phyloP scores from a whole-genome alignment of 2,113 vertebrate genomes.

The Turdus rufiventris region DNA sequence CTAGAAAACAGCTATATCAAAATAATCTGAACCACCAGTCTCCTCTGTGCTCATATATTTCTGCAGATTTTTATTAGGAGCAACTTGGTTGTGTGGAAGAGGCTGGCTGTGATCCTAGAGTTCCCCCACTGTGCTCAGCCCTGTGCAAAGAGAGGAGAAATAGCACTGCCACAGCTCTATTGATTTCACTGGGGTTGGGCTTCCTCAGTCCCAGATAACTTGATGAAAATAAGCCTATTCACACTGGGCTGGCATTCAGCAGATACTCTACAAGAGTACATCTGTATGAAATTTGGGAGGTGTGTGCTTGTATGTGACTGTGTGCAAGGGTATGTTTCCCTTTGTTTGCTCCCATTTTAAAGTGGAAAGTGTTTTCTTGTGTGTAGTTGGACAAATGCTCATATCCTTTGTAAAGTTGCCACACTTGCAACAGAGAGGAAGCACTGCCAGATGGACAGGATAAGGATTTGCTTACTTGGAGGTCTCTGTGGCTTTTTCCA shows the following conservation, averaged over 20 bases:
- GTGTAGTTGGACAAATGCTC: not conserved
- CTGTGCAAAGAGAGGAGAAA: not conserved
- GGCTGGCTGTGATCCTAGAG: not conserved
- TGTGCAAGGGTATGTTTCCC: not conserved
- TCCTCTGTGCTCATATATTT: not conserved
- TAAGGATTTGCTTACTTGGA: not conserved
- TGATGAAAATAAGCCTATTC: not conserved
- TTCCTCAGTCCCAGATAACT: not conserved
- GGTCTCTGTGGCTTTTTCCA: not conserved
- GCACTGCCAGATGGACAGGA: not conserved
- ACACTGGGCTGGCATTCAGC: not conserved
- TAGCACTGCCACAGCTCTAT: not conserved
- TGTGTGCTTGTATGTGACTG: accelerated
- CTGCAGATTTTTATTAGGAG: not conserved
- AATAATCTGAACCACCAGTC: not conserved
- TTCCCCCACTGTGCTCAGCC: not conserved
- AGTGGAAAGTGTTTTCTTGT: not conserved
- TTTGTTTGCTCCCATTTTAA: not conserved
- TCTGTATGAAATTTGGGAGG: not conserved
- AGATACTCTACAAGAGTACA: not conserved
- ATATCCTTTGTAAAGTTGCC: accelerated
- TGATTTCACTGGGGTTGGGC: not conserved
- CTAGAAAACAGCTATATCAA: conserved; percentile 50
- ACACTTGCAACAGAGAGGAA: not conserved
- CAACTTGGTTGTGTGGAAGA: not conserved